Evolutionary conservation across 2,113 vertebrate genomes (phyloP).

Genomic region (Phylloscopus trochilus): DNA sequence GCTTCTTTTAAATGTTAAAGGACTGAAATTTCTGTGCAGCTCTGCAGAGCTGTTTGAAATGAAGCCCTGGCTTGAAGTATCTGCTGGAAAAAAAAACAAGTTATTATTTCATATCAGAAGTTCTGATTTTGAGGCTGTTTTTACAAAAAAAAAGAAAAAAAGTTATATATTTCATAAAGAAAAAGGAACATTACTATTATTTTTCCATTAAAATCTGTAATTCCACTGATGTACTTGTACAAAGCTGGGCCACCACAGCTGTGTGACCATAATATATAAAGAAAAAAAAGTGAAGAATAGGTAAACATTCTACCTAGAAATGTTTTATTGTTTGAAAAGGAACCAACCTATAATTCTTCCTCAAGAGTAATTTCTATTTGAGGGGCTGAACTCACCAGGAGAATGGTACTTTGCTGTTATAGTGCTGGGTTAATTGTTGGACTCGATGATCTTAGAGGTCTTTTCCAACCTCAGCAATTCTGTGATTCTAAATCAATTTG

Average conservation of each 20-base stretch:
- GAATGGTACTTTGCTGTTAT: neutral
- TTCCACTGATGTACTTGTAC: neutral
- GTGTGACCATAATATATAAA: fast-evolving
- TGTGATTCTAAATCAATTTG: neutral
- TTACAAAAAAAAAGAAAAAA: fast-evolving
- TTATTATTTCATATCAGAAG: neutral
- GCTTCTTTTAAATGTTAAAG: neutral
- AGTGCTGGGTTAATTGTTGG: neutral
- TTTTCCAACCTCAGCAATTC: neutral
- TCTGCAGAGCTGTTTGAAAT: neutral
- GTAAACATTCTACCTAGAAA: neutral
- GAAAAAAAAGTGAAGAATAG: neutral
- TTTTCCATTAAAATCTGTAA: neutral
- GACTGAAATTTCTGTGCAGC: neutral
- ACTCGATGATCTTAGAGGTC: neutral
- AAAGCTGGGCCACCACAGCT: neutral
- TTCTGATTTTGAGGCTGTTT: neutral
- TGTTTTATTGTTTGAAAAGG: neutral
- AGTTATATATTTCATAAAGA: neutral
- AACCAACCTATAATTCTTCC: neutral
- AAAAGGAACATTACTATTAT: neutral
- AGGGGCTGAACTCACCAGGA: neutral
- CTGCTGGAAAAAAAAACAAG: neutral
- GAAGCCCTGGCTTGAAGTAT: neutral
- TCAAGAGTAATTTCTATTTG: neutral